These are phyloP conservation scores for Pseudonaja textilis DNA, from an alignment of 2,113 vertebrate genomes.

Conservation along the genomic window DNA sequence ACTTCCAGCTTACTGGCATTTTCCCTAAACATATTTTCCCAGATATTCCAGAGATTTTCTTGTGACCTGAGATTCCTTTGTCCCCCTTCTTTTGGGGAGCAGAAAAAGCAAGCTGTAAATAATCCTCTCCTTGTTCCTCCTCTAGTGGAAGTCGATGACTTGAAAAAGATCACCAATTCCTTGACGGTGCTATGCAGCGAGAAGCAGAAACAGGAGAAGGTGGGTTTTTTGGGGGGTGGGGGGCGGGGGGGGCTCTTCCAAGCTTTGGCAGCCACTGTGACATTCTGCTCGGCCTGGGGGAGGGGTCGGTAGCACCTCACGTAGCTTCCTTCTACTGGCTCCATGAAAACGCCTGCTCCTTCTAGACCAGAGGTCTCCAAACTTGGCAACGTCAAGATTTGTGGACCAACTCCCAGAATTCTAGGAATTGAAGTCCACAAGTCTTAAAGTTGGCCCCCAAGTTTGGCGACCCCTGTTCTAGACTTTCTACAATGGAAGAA, in stretches of 20 bases:
- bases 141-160: constrained; percentile 94
- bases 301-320: background rate
- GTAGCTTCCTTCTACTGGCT: background rate
- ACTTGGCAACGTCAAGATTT: too few species aligned
- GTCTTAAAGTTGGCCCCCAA: too few species aligned
- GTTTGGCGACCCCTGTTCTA: background rate
- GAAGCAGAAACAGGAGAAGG: constrained; percentile 99
- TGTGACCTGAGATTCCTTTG: background rate
- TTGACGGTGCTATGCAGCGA: constrained; percentile 94
- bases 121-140: background rate
- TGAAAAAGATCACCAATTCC: constrained; percentile 96
- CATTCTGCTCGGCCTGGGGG: background rate
- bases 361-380: too few species aligned
- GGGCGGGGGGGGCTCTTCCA: background rate
- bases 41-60: background rate
- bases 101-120: background rate
- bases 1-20: background rate
- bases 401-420: too few species aligned
- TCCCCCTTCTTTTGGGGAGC: background rate
- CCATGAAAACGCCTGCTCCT: background rate
- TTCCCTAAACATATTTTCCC: background rate
- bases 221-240: constrained; percentile 68
- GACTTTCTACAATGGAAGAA: background rate
- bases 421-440: too few species aligned
- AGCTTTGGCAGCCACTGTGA: background rate